Evolutionary conservation across 2,797 vertebrate genomes (phyloP), one percentile per base, ranked within the genome.

Genomic region (Galaxias olidus): DNA sequence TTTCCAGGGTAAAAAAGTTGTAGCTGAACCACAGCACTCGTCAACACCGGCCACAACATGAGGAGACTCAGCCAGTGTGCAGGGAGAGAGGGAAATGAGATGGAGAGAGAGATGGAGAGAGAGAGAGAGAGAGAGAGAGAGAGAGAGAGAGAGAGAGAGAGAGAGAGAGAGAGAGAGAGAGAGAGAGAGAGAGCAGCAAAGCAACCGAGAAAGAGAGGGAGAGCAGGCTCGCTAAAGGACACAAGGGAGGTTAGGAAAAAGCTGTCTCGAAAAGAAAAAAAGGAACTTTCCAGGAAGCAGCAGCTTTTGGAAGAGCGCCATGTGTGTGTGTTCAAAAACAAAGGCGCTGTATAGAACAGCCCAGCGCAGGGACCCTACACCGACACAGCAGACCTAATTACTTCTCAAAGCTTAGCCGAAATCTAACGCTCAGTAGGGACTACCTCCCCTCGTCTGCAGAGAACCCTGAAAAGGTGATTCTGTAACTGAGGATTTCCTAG

Each of bases 1-100:
- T 77, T 70, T 71, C 65, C 69, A 66, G 71, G 62, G 53, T 53
- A 54, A 70, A 61, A 46, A 61, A 40, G 46, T 49, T 61, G 30
- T 30, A 49, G 10, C 59, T 49, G 14, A 61, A 61, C 45, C 49
- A 13, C 46, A 15, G 13, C 49, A 9, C 59, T 61, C 59, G 9
- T 58, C 30, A 30, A 15, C 19, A 14, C 59, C 11, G 46, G 19
- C 46, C 59, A 61, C 46, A 5, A 19, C 44, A 18, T 7, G 8
- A 40, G 52, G 18, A 54, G 18, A 14, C 19, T 19, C 7, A 13
- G 52, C 30, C 10, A 19, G 51, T 53, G 51, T 12, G 9, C 19
- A 0, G 10, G 52, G 18, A 19, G 18, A 19, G 10, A 10, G 18
- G 19, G 10, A 20, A 6, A 18, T 54, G 17, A 11, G 53, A 9